Base-by-base conservation (phyloP, 2,113 vertebrate genomes). In the Ceratotherium simum region DNA sequence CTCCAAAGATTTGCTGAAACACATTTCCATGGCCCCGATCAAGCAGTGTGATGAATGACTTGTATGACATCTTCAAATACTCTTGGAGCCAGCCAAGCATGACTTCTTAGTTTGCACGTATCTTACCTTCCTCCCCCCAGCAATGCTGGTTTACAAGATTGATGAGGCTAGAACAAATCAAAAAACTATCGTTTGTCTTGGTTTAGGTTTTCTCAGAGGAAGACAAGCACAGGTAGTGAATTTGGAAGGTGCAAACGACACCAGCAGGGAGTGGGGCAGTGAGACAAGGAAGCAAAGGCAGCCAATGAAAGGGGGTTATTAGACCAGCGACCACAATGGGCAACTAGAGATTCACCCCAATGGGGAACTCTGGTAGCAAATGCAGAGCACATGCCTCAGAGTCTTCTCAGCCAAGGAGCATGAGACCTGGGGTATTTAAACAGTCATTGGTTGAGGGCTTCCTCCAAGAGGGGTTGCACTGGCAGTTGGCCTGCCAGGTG, bases 1-100 rank as follows among this genome's bases (percentile, higher is more conserved):
- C 83, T 91, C 54, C 95, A 86, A 65, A 72, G 72, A 94, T 82
- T 94, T 94, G 65, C 78, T 89, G 82, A 80, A 82, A 58, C 92
- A 82, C 60, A 67, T 62, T 64, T 86, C 64, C 86, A n/a, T 72
- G 62, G n/a, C 36, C 65, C 51, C 82, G 62, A 73, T 76, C 69
- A 86, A 90, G 93, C 48, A 58, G 54, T 23, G 23, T 93, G 64
- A 94, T 80, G 56, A 92, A 97, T 0, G 6, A 70, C 51, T 91
- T 56, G 9, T 60, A 60, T 48, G 92, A 39, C 67, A 39, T 75
- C 69, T 89, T 85, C 72, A 56, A 64, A 75, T 76, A 6, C 76
- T 79, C 56, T 33, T 81, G 14, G 51, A 92, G 33, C 46, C 75
- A 75, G 18, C 70, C 69, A 58, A 65, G 64, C 65, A 9, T 54